Conservation (phyloP, 2,797 vertebrate genomes). For the Vireo griseus region DNA sequence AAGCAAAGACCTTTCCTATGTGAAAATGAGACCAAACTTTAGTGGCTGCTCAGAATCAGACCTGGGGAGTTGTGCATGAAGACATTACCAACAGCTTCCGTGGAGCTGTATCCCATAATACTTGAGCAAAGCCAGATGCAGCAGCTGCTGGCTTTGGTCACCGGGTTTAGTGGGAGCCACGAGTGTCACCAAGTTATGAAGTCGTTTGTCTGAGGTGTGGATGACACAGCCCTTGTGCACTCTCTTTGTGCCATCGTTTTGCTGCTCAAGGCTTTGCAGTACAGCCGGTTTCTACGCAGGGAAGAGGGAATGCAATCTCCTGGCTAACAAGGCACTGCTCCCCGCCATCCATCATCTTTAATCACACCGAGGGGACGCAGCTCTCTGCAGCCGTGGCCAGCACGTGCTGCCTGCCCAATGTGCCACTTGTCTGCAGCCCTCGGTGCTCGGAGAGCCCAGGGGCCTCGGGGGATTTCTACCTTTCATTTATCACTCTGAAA, state of each 20-base stretch:
- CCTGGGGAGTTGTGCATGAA: neutral
- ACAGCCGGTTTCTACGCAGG: neutral
- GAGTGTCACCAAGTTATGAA: neutral
- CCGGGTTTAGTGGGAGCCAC: neutral
- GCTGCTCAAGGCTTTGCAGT: rapidly evolving
- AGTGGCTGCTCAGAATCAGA: neutral
- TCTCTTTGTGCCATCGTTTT: rapidly evolving
- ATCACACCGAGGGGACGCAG: rapidly evolving
- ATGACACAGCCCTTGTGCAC: neutral
- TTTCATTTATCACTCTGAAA: neutral
- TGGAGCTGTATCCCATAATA: neutral
- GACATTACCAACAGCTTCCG: neutral
- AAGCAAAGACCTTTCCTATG: neutral
- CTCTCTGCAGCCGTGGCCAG: neutral
- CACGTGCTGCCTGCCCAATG: rapidly evolving
- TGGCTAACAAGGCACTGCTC: neutral
- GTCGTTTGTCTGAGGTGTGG: neutral
- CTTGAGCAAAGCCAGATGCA: neutral
- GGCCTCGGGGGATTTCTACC: neutral
- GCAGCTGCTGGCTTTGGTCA: neutral
- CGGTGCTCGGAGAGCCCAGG: rapidly evolving
- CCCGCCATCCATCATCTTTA: rapidly evolving
- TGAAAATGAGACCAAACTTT: neutral
- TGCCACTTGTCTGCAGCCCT: neutral
- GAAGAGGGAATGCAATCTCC: neutral